Base-by-base conservation (phyloP, 2,888 invertebrate species). In the Leptinotarsa juncta region DNA sequence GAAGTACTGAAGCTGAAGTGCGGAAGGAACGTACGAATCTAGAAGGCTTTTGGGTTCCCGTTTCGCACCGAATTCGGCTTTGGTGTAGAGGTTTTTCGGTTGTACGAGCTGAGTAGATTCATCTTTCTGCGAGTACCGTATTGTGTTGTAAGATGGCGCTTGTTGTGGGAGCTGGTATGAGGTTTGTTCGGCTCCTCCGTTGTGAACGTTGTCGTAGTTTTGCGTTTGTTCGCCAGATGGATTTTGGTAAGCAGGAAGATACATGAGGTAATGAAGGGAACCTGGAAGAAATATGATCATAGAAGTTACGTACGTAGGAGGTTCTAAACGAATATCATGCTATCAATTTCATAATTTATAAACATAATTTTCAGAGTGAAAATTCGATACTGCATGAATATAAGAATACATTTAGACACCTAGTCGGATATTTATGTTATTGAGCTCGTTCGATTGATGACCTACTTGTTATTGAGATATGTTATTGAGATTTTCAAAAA, bases 1-100 rank as follows among this genome's bases (percentile, higher is more conserved):
- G 70, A 76, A 78, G 62, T 77, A 80, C 69, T 80, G 78, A 50
- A 86, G 72, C 79, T 88, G 88, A 50, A 88, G 67, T 51, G 80
- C 73, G 5, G 88, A 88, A 1, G 90, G 90, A 5, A 90, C 85
- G 76, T 90, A 90, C 10, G 90, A 89, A 76, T 90, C 90, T 60
- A 90, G 82, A 26, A 90, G 82, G n/a, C 89, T 89, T 80, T 88
- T 88, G 0, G 89, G 89, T 71, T 86, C 83, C 20, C 87, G 78
- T 76, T 83, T 81, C 26, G 74, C 68, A 7, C 73, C 67, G 16
- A 71, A 65, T 55, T 80, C 80, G 60, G 70, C 71, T 65, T 77
- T 77, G 14, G 66, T 67, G 70, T 75, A 77, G 15, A 70, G 26
- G 14, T 57, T 74, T 50, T 77, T 75, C 12, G 72, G 73, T 18